phyloP scores from a whole-genome alignment of 2,113 vertebrate genomes.

The Sander vitreus region DNA sequence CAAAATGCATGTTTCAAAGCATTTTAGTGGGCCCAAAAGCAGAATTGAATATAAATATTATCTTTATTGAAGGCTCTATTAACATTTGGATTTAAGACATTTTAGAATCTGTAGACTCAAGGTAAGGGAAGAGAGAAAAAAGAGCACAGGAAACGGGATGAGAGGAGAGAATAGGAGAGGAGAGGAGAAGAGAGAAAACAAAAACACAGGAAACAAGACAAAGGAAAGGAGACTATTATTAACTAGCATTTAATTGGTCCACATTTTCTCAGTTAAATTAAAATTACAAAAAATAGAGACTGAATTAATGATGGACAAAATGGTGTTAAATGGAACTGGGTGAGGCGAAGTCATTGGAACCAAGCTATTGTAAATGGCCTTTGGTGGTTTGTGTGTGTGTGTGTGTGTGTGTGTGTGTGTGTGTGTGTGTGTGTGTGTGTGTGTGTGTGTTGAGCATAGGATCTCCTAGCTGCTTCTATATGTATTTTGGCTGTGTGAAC shows the following conservation, averaged over 20 bases:
- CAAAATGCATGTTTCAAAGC: neutral
- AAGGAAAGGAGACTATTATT: neutral
- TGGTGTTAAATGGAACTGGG: conserved; percentile 28
- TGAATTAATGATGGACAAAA: conserved; percentile 48
- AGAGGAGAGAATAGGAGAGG: neutral
- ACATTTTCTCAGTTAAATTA: neutral
- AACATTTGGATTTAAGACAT: neutral
- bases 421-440: neutral
- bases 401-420: conserved; percentile 8
- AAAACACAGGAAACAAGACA: neutral
- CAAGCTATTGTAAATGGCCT: conserved; percentile 31
- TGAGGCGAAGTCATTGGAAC: conserved; percentile 25
- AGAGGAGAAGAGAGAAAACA: neutral
- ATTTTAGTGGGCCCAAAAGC: neutral
- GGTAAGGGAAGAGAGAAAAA: neutral
- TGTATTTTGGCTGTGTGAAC: conserved; percentile 23
- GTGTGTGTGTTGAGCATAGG: neutral
- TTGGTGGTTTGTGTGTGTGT: neutral
- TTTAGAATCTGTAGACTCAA: neutral
- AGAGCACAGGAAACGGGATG: no score
- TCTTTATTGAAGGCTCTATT: neutral
- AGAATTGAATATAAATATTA: neutral
- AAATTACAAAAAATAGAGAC: neutral
- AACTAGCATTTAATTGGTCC: neutral
- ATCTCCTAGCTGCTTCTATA: neutral